phyloP scores from a whole-genome alignment of 2,113 vertebrate genomes.

The Boleophthalmus pectinirostris region DNA sequence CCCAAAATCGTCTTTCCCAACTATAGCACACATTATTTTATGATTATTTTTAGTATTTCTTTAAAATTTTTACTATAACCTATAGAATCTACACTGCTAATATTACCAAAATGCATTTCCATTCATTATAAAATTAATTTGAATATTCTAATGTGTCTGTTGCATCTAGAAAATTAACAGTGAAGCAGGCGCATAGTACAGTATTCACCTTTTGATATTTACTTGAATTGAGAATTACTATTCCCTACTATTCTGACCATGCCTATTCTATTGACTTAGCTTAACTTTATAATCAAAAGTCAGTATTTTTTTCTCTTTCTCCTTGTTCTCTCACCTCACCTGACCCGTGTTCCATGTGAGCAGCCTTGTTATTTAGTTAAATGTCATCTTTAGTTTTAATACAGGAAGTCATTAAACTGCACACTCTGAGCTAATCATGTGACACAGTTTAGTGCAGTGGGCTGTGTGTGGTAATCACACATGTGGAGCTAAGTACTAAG shows the following conservation, averaged over 20 bases:
- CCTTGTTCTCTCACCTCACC: conserved; percentile 7
- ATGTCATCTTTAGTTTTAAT: conserved; percentile 46
- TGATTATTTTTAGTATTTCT: not conserved
- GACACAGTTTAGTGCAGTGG: not conserved
- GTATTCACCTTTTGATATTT: not conserved
- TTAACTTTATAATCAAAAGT: not conserved
- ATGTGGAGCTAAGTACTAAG: not conserved
- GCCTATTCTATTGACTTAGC: no score
- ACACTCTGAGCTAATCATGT: conserved; percentile 10
- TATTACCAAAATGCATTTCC: no score
- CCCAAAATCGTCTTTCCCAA: not conserved
- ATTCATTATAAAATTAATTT: no score
- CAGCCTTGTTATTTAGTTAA: conserved; percentile 24
- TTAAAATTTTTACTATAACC: not conserved
- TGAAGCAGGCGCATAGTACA: not conserved
- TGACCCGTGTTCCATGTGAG: conserved; percentile 30
- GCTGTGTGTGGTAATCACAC: conserved; percentile 1
- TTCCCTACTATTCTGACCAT: no score
- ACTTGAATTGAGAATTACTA: no score
- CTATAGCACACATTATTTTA: not conserved
- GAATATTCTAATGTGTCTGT: no score
- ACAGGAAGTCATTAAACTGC: conserved; percentile 28
- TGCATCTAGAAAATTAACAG: no score
- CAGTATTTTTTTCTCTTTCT: conserved; percentile 1
- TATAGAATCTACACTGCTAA: no score